Base-by-base conservation (phyloP, 1,140 invertebrate species). In the Latrodectus geometricus region DNA sequence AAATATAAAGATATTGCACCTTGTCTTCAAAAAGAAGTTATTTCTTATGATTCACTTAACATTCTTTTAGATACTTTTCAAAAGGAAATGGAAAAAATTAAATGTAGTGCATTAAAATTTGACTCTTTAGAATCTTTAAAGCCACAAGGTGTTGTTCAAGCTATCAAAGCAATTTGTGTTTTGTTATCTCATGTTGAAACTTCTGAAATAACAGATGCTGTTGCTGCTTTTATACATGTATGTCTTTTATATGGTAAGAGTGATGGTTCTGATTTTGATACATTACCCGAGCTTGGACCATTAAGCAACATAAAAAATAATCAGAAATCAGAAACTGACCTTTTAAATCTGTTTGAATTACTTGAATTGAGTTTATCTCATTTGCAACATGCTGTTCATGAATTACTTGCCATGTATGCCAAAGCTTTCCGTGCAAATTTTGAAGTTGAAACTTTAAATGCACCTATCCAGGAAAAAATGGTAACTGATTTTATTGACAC, bases 151-250 rank as follows among this genome's bases (percentile, higher is more conserved):
- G 94, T 97, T 68, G 93, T 95, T 21, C 97, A 99, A 91, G 95
- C 96, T 0, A 95, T 98, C 0, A 99, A 98, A 92, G 96, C 96
- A 0, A 94, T 99, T 11, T 97, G 96, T 90, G 94, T 96, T 48
- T 91, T 97, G 35, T 94, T 98, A 88, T 96, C 96, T 14, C 95
- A 94, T 83, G 94, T 98, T 4, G 96, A 98, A 91, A 98, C 97
- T 0, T 91, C 95, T 70, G 96, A 97, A 89, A 93, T 97, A 4
- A 95, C 94, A 5, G 93, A 95, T 84, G 94, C 95, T 61, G 91
- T 97, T 7, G 94, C 94, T 15, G 80, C 87, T 52, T 80, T 88
- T 20, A 86, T 65, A 77, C 54, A 72, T 68, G 74, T 82, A 2
- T 86, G 87, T 56, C 65, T 81, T 17, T 20, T 86, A 9, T 88